Conservation (phyloP, 2,797 vertebrate species). For the Tauraco hartlaubi region DNA sequence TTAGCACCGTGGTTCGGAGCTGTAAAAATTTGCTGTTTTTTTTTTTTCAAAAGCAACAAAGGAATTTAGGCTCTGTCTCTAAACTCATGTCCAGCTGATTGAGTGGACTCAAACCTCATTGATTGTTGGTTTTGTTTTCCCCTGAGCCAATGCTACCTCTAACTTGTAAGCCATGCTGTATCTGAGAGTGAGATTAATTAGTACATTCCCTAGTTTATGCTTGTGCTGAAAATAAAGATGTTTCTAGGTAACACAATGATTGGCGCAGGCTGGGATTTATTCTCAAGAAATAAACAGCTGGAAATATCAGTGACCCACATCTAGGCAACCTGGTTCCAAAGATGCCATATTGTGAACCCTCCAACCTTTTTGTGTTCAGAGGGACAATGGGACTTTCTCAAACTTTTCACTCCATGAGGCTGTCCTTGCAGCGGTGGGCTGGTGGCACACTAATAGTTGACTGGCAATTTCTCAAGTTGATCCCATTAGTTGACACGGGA, state of each 20-base stretch:
- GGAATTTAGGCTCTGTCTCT: background rate
- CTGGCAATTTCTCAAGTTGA: background rate
- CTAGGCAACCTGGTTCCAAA: background rate
- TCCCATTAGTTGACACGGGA: background rate
- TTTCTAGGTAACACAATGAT: background rate
- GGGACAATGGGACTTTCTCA: background rate
- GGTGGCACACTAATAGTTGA: background rate
- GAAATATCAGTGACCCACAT: background rate
- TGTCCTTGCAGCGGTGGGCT: background rate
- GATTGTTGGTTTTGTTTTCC: background rate
- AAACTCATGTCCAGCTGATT: background rate
- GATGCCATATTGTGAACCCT: background rate
- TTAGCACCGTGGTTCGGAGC: background rate
- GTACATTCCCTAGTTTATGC: background rate
- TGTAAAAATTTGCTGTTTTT: background rate
- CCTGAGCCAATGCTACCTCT: background rate
- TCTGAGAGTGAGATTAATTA: background rate
- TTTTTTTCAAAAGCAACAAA: background rate
- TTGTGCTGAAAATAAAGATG: background rate
- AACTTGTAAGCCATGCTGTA: background rate
- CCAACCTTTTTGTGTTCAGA: rapidly evolving
- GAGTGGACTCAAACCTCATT: background rate
- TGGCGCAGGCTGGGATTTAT: background rate
- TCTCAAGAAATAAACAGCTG: background rate
- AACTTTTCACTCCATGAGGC: background rate